phyloP scores from a whole-genome alignment of 2,888 invertebrate species.

The Petrolisthes cinctipes region DNA sequence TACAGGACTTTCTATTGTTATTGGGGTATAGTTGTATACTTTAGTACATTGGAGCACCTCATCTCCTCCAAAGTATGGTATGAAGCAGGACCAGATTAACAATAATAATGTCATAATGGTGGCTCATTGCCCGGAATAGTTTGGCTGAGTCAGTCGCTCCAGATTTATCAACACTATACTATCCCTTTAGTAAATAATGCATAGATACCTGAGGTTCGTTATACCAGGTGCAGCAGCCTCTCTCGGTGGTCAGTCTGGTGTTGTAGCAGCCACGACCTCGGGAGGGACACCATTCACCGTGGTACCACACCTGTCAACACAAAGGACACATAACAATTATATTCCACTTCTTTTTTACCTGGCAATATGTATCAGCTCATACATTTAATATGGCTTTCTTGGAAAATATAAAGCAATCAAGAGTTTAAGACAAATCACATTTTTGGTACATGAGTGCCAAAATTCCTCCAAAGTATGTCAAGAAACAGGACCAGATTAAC shows the following conservation, averaged over 20 bases:
- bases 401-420: neutral
- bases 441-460: no score
- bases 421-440: no score
- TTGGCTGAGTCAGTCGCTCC: neutral
- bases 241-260: slow-evolving; percentile 85
- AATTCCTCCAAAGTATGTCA: no score
- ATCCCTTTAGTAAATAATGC: neutral
- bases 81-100: neutral
- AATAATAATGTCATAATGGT: neutral
- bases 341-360: neutral
- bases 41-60: neutral
- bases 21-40: neutral
- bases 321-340: slow-evolving; percentile 24
- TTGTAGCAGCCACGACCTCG: slow-evolving; percentile 94
- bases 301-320: slow-evolving; percentile 80
- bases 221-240: slow-evolving; percentile 99
- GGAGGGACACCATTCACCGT: slow-evolving; percentile 93
- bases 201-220: slow-evolving; percentile 86
- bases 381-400: neutral
- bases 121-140: neutral
- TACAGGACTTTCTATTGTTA: neutral
- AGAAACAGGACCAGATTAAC: no score
- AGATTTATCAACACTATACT: no score
- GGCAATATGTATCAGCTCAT: neutral
- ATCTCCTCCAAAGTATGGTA: no score